Conservation (phyloP, 2,888 invertebrate genomes). For the Orthosia cruda region DNA sequence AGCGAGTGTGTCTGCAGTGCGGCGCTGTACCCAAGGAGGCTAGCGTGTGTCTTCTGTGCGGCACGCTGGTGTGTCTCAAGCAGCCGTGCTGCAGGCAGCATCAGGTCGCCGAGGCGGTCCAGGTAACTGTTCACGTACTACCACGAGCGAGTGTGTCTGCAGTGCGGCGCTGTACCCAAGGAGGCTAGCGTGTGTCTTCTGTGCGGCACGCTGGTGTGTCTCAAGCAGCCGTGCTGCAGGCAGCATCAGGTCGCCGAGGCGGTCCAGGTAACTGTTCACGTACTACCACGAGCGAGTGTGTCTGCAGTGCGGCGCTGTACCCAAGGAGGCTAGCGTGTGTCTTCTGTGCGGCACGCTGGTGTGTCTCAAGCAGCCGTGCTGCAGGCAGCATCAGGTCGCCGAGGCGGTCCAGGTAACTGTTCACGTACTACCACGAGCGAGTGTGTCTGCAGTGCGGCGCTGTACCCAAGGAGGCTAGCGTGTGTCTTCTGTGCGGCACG, state of each 20-base stretch:
- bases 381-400: neutral
- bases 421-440: constrained; percentile 83
- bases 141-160: constrained; percentile 97
- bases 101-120: constrained; percentile 68
- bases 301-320: constrained; percentile 96
- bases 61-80: constrained; percentile 91
- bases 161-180: constrained; percentile 97
- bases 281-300: constrained; percentile 98
- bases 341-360: constrained; percentile 94
- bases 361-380: constrained; percentile 87
- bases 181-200: constrained; percentile 93
- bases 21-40: constrained; percentile 94
- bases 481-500: constrained; percentile 96
- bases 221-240: constrained; percentile 68
- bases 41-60: constrained; percentile 96
- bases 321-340: constrained; percentile 93
- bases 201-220: constrained; percentile 93
- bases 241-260: constrained; percentile 3
- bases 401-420: constrained; percentile 66
- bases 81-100: constrained; percentile 69
- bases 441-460: constrained; percentile 95
- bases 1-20: constrained; percentile 97
- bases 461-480: neutral
- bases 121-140: constrained; percentile 93
- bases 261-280: constrained; percentile 86